phyloP scores from a whole-genome alignment of 2,113 vertebrate genomes.

The Herpetotheres cachinnans region DNA sequence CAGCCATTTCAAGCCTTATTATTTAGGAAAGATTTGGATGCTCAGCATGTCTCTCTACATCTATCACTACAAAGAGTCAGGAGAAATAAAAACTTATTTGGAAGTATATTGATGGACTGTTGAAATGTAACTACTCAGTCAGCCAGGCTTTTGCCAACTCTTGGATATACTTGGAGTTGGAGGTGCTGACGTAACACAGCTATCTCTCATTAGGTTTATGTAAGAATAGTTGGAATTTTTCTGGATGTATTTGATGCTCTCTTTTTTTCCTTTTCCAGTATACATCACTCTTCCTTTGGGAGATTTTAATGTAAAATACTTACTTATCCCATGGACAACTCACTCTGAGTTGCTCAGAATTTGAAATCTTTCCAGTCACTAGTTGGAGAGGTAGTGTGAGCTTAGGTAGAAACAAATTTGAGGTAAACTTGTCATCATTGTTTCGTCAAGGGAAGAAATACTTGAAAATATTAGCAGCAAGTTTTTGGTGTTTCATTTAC shows the following conservation, averaged over 20 bases:
- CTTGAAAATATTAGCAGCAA: not conserved
- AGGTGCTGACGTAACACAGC: not conserved
- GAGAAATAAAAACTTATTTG: slow-evolving; percentile 11
- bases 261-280: not conserved
- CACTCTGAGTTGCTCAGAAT: not conserved
- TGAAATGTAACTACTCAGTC: not conserved
- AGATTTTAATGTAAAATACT: not conserved
- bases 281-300: not conserved
- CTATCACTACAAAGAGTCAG: not conserved
- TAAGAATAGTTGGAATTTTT: not conserved
- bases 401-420: not conserved
- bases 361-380: not conserved
- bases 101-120: not conserved
- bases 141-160: not conserved
- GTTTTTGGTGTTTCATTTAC: not conserved
- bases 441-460: not conserved
- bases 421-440: not conserved
- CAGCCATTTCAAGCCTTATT: not conserved
- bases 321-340: not conserved
- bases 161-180: not conserved
- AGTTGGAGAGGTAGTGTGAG: not conserved
- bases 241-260: not conserved
- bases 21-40: not conserved
- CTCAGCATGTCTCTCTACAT: not conserved
- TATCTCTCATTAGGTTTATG: not conserved